Evolutionary conservation across 2,888 invertebrate genomes (phyloP).

Genomic region (Odiellus spinosus): DNA sequence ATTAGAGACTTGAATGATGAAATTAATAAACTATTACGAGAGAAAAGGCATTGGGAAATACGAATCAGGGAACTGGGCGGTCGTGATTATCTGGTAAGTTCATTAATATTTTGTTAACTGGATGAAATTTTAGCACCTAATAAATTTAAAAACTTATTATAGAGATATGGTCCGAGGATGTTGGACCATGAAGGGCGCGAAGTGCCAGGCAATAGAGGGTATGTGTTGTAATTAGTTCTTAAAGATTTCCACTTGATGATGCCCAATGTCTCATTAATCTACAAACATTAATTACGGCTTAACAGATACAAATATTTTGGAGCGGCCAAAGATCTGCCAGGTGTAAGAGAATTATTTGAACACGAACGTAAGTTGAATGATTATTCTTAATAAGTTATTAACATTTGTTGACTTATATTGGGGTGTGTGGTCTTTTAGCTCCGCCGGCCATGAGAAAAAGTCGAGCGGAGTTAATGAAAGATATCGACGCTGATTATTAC

Average conservation of each 20-base stretch:
- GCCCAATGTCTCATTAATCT: background rate
- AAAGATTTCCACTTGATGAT: background rate
- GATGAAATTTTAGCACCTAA: constrained; percentile 19
- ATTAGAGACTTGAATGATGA: constrained; percentile 97
- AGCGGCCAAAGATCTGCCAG: constrained; percentile 92
- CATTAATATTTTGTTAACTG: constrained; percentile 10
- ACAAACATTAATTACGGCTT: too few relatives aligned
- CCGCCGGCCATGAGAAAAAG: constrained; percentile 78
- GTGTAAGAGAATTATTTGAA: constrained; percentile 92
- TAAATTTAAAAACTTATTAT: background rate
- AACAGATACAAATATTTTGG: constrained; percentile 60
- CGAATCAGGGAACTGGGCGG: constrained; percentile 90
- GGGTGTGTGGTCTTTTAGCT: too few relatives aligned
- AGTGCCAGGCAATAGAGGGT: constrained; percentile 93
- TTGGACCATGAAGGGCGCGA: constrained; percentile 85
- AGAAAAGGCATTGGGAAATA: constrained; percentile 95
- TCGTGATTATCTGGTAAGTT: constrained; percentile 43
- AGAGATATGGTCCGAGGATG: constrained; percentile 46
- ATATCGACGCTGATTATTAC: constrained; percentile 97
- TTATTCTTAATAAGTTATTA: background rate
- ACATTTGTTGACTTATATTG: background rate
- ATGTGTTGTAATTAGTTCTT: too few relatives aligned
- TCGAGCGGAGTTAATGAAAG: constrained; percentile 89
- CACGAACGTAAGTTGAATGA: constrained; percentile 46
- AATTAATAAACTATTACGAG: constrained; percentile 89